A percentile compares a stretch with the other conserved stretches of the same genome.
Evolutionary conservation across 2,888 invertebrate genomes (phyloP).

Genomic region (Hypomecis punctinalis): DNA sequence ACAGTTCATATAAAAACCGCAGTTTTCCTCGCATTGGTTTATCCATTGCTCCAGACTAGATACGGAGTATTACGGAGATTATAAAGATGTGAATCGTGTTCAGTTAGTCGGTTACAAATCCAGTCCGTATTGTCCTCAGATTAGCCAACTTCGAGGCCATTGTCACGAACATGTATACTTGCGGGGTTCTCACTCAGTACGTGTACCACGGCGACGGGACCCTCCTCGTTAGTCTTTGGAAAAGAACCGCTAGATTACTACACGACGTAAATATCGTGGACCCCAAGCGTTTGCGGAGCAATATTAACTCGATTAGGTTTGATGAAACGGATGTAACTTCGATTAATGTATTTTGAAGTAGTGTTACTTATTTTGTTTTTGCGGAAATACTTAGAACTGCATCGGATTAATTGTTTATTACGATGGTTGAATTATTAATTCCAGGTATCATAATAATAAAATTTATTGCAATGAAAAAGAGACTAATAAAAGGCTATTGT

Average conservation of each 20-base stretch:
- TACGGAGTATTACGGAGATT: no score
- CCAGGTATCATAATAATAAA: no score
- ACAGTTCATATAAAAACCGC: no score
- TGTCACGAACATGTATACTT: slow-evolving; percentile 64
- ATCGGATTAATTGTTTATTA: no score
- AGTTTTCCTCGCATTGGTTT: no score
- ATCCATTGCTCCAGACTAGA: no score
- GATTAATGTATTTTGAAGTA: slow-evolving; percentile 1
- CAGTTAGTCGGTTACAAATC: no score
- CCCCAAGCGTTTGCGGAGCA: slow-evolving; percentile 37
- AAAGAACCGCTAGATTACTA: slow-evolving; percentile 45
- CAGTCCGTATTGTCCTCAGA: slow-evolving; percentile 60
- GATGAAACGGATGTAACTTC: slow-evolving; percentile 7
- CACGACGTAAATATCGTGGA: slow-evolving; percentile 46
- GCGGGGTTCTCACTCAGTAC: slow-evolving; percentile 60
- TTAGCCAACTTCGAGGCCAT: slow-evolving; percentile 64
- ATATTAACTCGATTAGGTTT: slow-evolving; percentile 26
- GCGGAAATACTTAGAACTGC: no score
- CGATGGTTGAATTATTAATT: no score
- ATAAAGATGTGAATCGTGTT: no score
- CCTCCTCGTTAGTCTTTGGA: slow-evolving; percentile 64
- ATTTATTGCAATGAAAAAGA: no score
- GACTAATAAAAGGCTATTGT: no score
- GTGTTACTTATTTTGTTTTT: neutral
- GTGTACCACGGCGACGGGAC: slow-evolving; percentile 61